These are phyloP conservation scores for Subacronicta megacephala DNA, from an alignment of 2,888 invertebrate species.

Conservation along the genomic window DNA sequence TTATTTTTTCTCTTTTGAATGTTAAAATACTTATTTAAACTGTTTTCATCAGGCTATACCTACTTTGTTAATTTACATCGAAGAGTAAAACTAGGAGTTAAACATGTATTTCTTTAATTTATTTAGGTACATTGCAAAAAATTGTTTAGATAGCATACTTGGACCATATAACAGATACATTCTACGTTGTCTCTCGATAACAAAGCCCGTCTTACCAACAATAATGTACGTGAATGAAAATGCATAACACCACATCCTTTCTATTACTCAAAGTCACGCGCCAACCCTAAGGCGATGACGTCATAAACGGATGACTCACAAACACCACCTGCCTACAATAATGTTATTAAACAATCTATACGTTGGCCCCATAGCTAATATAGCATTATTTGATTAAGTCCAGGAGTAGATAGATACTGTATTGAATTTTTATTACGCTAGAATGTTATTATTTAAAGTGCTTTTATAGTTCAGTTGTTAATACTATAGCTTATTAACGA, in stretches of 20 bases:
- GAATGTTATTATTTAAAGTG: constrained; percentile 31
- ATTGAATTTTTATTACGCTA: constrained; percentile 52
- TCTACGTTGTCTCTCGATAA: no score
- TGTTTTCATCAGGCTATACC: no score
- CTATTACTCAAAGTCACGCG: constrained; percentile 19
- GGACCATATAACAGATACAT: no score
- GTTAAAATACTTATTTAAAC: no score
- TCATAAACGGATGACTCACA: constrained; percentile 65
- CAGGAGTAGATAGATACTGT: constrained; percentile 33
- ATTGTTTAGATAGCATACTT: no score
- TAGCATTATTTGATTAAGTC: constrained; percentile 62
- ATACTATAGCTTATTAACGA: not conserved
- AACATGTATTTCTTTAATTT: no score
- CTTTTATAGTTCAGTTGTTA: constrained; percentile 3
- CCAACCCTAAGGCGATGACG: constrained; percentile 45
- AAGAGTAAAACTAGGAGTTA: no score
- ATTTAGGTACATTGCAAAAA: no score
- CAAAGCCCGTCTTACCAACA: no score
- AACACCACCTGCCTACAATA: constrained; percentile 65
- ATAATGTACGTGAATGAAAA: not conserved
- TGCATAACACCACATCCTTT: not conserved
- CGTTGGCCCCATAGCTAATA: constrained; percentile 49
- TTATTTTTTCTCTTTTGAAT: no score
- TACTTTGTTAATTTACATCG: no score
- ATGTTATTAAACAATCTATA: constrained; percentile 62